Conservation (phyloP, 2,797 vertebrate species). For the Coilia nasus region DNA sequence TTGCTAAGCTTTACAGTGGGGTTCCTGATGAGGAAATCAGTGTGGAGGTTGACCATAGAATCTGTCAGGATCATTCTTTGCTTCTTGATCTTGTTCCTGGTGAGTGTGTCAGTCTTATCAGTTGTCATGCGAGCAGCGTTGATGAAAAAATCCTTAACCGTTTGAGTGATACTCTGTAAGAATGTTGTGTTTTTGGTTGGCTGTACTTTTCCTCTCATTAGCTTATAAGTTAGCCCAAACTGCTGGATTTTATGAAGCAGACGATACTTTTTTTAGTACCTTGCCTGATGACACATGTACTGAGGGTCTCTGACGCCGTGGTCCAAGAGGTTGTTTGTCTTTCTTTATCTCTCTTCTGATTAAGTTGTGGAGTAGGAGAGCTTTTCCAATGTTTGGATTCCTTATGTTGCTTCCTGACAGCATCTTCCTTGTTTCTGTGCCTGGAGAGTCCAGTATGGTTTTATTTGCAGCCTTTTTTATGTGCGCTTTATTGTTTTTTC, state of each 20-base stretch:
- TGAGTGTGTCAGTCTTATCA: slow-evolving; percentile 42
- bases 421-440: too few species aligned
- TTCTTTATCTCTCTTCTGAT: background rate
- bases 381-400: too few species aligned
- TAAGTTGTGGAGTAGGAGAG: background rate
- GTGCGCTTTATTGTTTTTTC: too few species aligned
- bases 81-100: slow-evolving; percentile 42
- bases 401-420: too few species aligned
- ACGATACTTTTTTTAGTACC: background rate
- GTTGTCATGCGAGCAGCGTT: slow-evolving; percentile 34
- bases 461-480: too few species aligned
- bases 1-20: too few species aligned
- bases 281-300: background rate
- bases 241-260: background rate
- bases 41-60: slow-evolving; percentile 21
- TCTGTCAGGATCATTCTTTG: slow-evolving; percentile 42
- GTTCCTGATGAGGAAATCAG: background rate
- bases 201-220: background rate
- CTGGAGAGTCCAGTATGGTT: too few species aligned
- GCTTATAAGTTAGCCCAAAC: background rate
- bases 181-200: background rate
- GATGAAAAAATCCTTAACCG: slow-evolving; percentile 35
- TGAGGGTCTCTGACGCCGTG: background rate
- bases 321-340: background rate
- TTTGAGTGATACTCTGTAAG: background rate